These are phyloP conservation scores for Sarcoramphus papa DNA, from an alignment of 2,797 vertebrate genomes.

Conservation along the genomic window DNA sequence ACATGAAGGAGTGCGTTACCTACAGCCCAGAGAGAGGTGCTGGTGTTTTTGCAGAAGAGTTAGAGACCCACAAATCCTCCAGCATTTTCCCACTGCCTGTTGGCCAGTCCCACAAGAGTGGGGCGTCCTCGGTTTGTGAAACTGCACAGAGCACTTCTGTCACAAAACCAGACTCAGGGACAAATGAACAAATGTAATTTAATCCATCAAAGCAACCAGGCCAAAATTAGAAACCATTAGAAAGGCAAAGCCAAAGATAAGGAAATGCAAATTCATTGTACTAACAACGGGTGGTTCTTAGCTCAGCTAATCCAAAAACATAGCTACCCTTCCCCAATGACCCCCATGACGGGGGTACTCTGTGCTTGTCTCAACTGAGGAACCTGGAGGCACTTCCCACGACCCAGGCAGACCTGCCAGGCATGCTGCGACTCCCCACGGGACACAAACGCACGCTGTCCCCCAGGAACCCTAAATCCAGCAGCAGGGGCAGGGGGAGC, in stretches of 20 bases:
- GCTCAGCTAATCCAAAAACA: neutral
- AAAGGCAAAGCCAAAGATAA: neutral
- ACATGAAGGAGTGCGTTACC: neutral
- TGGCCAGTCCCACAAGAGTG: neutral
- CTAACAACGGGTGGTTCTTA: neutral
- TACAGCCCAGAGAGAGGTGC: neutral
- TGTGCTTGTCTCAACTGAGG: neutral
- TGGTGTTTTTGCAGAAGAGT: neutral
- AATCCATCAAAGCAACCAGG: neutral
- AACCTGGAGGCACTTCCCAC: neutral
- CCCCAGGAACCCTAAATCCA: neutral
- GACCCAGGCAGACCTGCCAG: neutral
- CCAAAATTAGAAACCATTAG: neutral
- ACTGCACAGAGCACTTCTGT: neutral
- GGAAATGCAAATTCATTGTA: neutral
- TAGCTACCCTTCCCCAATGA: neutral
- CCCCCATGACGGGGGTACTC: neutral
- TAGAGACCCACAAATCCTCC: neutral
- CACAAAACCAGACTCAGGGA: neutral
- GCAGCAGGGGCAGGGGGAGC: neutral
- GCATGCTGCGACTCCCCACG: accelerated
- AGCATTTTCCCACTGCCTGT: neutral
- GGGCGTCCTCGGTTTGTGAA: neutral
- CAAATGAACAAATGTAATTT: neutral
- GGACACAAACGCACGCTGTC: accelerated